Evolutionary conservation across 2,888 invertebrate species (phyloP), one percentile per base, ranked within the genome.

Genomic region (Trichopria drosophilae): DNA sequence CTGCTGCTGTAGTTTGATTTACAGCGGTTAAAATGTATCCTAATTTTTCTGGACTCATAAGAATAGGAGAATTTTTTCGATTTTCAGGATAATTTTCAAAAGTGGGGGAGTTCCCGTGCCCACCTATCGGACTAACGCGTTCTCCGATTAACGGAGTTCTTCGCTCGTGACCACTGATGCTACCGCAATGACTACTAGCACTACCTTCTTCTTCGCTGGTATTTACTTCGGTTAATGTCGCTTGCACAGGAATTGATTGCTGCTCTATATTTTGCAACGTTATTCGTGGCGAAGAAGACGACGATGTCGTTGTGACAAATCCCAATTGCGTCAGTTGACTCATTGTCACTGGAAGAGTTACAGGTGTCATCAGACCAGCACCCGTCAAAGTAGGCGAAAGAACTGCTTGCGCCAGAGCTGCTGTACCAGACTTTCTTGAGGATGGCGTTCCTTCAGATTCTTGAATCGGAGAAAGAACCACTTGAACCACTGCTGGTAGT

Each of bases 401-500:
- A 9, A 90, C 85, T 1, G 89, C 87, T 69, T 89, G 88, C 4
- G 90, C 90, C 53, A 90, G 77, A 13, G 90, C 89, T 1, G 87
- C 84, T 1, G 90, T 87, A 7, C 86, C 83, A 5, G 54, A 65
- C 68, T 67, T 69, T 2, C 65, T 67, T 0, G 62, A 61, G 3
- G 62, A 45, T 4, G 75, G 64, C 7, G 73, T 66, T 34, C 87
- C 31, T 13, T 56, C 53, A n/a, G 53, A 53, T 43, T 52, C 92
- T 72, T 90, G 89, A 54, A 92, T 92, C 1, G 91, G 90, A 2
- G 90, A 89, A 12, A 92, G 78, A 20, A 90, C 84, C 13, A 91
- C 78, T 22, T n/a, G n/a, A n/a, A n/a, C n/a, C n/a, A n/a, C n/a
- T n/a, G n/a, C n/a, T n/a, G n/a, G n/a, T n/a, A n/a, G n/a, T n/a